Base-by-base conservation (phyloP, 2,797 vertebrate species). In the Oophaga sylvatica region DNA sequence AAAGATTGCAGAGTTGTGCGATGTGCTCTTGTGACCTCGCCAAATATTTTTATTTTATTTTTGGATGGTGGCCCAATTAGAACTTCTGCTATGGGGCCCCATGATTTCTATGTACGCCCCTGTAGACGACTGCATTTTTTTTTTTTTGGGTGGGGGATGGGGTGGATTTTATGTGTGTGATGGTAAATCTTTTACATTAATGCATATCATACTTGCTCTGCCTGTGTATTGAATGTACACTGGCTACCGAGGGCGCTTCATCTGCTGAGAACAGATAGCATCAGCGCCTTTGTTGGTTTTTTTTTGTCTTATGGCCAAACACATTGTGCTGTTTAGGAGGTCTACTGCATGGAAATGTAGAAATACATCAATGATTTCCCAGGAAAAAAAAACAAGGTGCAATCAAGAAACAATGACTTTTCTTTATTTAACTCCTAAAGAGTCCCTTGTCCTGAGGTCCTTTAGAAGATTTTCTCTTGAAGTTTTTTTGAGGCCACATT, bases 241-340 rank as follows among this genome's bases (percentile, higher is more conserved):
- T 76, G 41, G 68, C 73, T 16, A 31, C 59, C 5, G 70, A 75
- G 56, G 70, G 62, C 41, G 83, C 71, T 84, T 77, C 22, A 65
- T 77, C n/a, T n/a, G n/a, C 71, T 76, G 83, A 65, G 59, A 84
- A 84, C 76, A 85, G 75, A 77, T 22, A 5, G 48, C 45, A 35
- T 56, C 76, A 79, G 73, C 57, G 70, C 62, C 29, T 26, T 62
- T 63, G 48, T 65, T 70, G 75, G n/a, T n/a, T 68, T 68, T 29
- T 78, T 85, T 48, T 84, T 84, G 71, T 63, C 26, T 57, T 60
- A 1, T 76, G 35, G 71, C 71, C 71, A n/a, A 77, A 26, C 83
- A 63, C 83, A 77, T 84, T 84, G n/a, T n/a, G n/a, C 8, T 62
- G 70, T 63, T 56, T 26, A 60, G 31, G 56, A 2, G n/a, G 31